These are phyloP conservation scores for Pseudomyrmex concolor DNA, from an alignment of 1,140 invertebrate genomes.

Conservation along the genomic window DNA sequence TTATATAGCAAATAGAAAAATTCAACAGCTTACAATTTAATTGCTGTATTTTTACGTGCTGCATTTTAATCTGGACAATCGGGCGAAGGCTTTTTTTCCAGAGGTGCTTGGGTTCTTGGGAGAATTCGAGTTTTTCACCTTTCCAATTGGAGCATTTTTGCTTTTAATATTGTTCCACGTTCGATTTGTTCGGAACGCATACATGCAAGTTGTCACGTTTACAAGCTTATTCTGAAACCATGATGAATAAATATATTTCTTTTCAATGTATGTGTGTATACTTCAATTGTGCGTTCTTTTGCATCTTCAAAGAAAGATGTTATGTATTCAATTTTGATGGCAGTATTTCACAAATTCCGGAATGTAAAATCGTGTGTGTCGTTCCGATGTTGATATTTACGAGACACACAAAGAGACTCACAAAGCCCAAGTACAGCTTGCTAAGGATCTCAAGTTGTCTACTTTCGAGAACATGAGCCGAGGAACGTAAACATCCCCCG, in stretches of 20 bases:
- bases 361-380: neutral
- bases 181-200: too few species aligned
- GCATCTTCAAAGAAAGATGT: too few species aligned
- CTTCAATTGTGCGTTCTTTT: neutral
- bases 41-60: neutral
- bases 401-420: neutral
- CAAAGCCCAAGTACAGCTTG: neutral
- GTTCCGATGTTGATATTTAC: neutral
- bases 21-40: neutral
- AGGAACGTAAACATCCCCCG: constrained; percentile 14
- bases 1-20: neutral
- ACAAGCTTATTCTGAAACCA: too few species aligned
- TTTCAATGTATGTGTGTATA: neutral
- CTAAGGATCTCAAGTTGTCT: neutral
- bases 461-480: constrained; percentile 1
- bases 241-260: neutral
- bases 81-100: neutral
- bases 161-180: too few species aligned
- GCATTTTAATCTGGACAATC: neutral
- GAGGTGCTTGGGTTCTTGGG: neutral
- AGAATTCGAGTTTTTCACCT: neutral
- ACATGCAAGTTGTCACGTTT: too few species aligned
- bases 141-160: neutral
- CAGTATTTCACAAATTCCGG: neutral
- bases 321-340: too few species aligned